Conservation (phyloP, 2,113 vertebrate genomes). For the Protobothrops flavoviridis region DNA sequence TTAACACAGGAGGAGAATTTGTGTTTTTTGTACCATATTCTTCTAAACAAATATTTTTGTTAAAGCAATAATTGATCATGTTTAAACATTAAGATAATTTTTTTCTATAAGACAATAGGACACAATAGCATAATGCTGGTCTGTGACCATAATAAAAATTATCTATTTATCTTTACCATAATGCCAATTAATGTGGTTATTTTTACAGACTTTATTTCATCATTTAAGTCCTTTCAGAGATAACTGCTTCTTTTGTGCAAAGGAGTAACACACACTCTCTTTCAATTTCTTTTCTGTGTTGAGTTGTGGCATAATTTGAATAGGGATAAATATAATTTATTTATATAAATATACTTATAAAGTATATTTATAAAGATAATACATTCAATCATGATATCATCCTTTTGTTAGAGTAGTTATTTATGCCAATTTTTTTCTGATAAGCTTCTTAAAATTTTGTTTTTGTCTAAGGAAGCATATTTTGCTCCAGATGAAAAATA, state of each 20-base stretch:
- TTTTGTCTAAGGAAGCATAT: not conserved
- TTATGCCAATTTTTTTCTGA: not conserved
- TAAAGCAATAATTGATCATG: not conserved
- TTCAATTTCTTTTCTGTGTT: not conserved
- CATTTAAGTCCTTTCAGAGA: not conserved
- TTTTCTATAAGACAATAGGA: not conserved
- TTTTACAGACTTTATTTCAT: not conserved
- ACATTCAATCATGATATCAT: not conserved
- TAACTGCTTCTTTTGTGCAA: not conserved
- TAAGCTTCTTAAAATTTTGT: not conserved
- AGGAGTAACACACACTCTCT: not conserved
- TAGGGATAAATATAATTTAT: not conserved
- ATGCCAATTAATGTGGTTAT: not conserved
- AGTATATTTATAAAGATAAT: not conserved
- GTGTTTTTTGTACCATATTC: not conserved
- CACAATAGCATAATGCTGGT: not conserved
- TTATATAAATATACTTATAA: not conserved
- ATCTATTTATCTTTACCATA: no score
- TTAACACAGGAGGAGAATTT: conserved; percentile 23
- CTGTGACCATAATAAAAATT: no score
- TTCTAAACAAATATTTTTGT: conserved; percentile 13
- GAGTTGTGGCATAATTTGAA: not conserved
- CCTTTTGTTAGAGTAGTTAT: not conserved
- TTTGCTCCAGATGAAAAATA: not conserved
- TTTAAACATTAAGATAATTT: not conserved